These are phyloP conservation scores for Rhyacophila evoluta DNA, from an alignment of 2,888 invertebrate genomes.

Conservation along the genomic window DNA sequence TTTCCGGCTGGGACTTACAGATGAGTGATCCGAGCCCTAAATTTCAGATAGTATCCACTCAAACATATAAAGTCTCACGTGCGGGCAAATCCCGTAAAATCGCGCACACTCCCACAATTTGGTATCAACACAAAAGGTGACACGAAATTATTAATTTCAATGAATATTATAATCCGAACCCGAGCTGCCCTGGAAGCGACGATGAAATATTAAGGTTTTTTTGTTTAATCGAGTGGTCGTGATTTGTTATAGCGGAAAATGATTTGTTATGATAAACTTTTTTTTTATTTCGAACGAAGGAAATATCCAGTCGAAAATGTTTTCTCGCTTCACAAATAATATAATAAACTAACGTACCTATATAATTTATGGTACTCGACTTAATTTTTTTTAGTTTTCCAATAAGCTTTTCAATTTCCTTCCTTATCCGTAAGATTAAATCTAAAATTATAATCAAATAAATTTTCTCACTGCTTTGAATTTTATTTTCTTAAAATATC, in stretches of 20 bases:
- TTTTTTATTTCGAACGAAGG: neutral
- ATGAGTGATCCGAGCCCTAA: neutral
- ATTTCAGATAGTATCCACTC: constrained; percentile 7
- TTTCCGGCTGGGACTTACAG: neutral
- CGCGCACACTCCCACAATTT: constrained; percentile 1
- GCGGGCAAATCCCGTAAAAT: neutral
- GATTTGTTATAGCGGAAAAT: constrained; percentile 20
- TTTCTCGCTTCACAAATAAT: neutral
- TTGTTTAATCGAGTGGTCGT: constrained; percentile 24
- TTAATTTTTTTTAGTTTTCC: too few species aligned
- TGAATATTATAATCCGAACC: constrained; percentile 47
- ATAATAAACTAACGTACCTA: too few species aligned
- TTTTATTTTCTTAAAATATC: too few species aligned
- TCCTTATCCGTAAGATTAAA: too few species aligned
- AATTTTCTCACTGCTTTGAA: too few species aligned
- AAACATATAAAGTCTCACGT: constrained; percentile 3
- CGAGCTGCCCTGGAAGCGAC: constrained; percentile 19
- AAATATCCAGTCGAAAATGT: neutral
- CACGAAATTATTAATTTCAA: constrained; percentile 48
- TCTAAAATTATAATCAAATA: too few species aligned
- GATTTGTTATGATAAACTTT: constrained; percentile 20
- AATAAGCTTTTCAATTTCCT: too few species aligned
- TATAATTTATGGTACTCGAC: too few species aligned
- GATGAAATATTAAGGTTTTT: constrained; percentile 27
- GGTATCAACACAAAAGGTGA: constrained; percentile 36